Percentiles rank a stretch among this genome's conserved stretches.
phyloP scores from a whole-genome alignment of 2,113 vertebrate species.

The Casuarius casuarius region DNA sequence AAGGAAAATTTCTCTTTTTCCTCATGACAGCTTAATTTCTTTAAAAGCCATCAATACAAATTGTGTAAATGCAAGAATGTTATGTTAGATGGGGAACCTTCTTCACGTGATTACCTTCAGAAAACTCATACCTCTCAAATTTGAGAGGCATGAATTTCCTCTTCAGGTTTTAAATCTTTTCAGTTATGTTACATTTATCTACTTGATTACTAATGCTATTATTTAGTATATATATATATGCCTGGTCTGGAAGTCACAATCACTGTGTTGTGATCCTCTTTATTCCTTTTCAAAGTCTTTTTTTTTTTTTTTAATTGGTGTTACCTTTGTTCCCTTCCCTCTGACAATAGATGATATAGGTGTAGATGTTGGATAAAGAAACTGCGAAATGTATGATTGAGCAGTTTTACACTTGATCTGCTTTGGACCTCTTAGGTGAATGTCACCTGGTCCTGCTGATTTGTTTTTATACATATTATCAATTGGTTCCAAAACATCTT shows the following conservation, averaged over 20 bases:
- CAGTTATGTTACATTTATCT: not conserved
- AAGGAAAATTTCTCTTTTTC: not conserved
- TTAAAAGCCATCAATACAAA: not conserved
- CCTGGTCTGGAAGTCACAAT: not conserved
- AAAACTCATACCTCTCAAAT: not conserved
- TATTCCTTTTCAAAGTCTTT: not conserved
- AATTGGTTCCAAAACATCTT: not conserved
- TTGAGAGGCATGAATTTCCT: not conserved
- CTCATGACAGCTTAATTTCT: not conserved
- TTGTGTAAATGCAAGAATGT: not conserved
- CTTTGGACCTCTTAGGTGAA: not conserved
- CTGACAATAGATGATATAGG: not conserved
- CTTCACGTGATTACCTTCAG: not conserved
- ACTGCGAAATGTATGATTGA: not conserved
- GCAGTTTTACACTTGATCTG: not conserved
- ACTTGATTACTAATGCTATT: not conserved
- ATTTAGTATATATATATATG: not conserved
- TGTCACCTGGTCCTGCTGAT: accelerated
- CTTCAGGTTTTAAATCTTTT: not conserved
- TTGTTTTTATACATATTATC: not conserved
- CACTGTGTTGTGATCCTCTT: not conserved
- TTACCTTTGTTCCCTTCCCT: not conserved
- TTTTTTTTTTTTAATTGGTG: accelerated
- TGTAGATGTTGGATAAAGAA: not conserved
- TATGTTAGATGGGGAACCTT: not conserved